Conservation (phyloP, 2,797 vertebrate genomes). For the Labroides dimidiatus region DNA sequence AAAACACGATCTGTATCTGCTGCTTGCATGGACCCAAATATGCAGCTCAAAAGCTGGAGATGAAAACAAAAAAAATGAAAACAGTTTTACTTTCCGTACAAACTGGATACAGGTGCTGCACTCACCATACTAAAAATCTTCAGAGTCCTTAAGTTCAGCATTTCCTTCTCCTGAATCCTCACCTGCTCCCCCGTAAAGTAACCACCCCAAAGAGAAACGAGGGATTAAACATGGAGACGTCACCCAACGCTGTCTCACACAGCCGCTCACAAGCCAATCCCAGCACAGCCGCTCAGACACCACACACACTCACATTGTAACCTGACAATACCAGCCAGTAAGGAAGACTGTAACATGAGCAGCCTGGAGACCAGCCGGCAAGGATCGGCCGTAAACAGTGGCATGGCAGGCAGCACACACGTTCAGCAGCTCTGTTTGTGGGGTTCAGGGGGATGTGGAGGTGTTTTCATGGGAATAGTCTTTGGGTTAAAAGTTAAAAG, state of each 20-base stretch:
- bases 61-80: neutral
- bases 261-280: conserved; percentile 60
- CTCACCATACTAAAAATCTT: conserved; percentile 38
- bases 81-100: neutral
- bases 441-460: neutral
- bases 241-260: conserved; percentile 56
- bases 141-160: conserved; percentile 22
- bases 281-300: conserved; percentile 28
- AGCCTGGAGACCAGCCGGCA: conserved; percentile 54
- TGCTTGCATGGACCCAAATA: neutral
- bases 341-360: conserved; percentile 78
- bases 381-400: conserved; percentile 57
- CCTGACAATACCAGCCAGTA: conserved; percentile 71
- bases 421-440: conserved; percentile 22
- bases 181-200: conserved; percentile 30
- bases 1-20: neutral
- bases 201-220: conserved; percentile 45
- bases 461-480: neutral
- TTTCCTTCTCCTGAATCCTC: conserved; percentile 16
- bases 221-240: conserved; percentile 64
- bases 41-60: neutral
- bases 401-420: conserved; percentile 3
- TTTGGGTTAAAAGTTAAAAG: conserved; percentile 12
- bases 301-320: conserved; percentile 66
- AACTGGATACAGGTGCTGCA: neutral